A percentile compares a stretch with the other conserved stretches of the same genome.
Evolutionary conservation across 2,113 vertebrate genomes (phyloP).

Genomic region (Oreotrochilus melanogaster): DNA sequence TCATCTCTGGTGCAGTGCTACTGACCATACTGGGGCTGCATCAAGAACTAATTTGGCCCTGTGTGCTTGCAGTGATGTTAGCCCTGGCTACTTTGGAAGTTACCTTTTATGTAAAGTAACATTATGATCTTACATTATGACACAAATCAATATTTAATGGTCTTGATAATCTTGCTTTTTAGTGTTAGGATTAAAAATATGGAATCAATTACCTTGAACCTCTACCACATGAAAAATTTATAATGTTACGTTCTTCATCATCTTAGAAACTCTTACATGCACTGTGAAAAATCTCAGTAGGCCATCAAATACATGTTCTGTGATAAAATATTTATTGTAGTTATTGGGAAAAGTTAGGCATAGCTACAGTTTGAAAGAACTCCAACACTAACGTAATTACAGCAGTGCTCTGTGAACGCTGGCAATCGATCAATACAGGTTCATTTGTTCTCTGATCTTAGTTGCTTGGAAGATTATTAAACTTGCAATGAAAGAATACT

Average conservation of each 20-base stretch:
- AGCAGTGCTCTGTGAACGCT: constrained; percentile 79
- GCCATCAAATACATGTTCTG: constrained; percentile 92
- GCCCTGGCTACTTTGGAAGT: constrained; percentile 54
- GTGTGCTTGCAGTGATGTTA: background rate
- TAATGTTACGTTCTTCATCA: constrained; percentile 87
- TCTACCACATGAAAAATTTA: constrained; percentile 90
- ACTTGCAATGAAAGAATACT: constrained; percentile 77
- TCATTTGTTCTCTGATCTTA: constrained; percentile 84
- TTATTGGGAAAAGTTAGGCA: constrained; percentile 90
- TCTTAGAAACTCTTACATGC: constrained; percentile 89
- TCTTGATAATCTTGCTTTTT: constrained; percentile 85
- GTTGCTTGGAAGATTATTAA: constrained; percentile 78
- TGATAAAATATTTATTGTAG: constrained; percentile 99
- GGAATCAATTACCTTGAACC: constrained; percentile 86
- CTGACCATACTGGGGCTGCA: background rate
- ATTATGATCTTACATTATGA: constrained; percentile 81
- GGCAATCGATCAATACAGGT: constrained; percentile 82
- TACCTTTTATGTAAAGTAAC: constrained; percentile 76
- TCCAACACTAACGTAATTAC: constrained; percentile 90
- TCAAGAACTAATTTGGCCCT: constrained; percentile 6
- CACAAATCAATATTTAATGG: constrained; percentile 85
- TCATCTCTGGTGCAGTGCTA: background rate
- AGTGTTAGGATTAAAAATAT: constrained; percentile 87
- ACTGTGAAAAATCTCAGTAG: constrained; percentile 92
- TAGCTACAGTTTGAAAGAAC: constrained; percentile 91